These are phyloP conservation scores for Chrysolina oricalcia DNA, from an alignment of 2,888 invertebrate genomes.

Conservation along the genomic window DNA sequence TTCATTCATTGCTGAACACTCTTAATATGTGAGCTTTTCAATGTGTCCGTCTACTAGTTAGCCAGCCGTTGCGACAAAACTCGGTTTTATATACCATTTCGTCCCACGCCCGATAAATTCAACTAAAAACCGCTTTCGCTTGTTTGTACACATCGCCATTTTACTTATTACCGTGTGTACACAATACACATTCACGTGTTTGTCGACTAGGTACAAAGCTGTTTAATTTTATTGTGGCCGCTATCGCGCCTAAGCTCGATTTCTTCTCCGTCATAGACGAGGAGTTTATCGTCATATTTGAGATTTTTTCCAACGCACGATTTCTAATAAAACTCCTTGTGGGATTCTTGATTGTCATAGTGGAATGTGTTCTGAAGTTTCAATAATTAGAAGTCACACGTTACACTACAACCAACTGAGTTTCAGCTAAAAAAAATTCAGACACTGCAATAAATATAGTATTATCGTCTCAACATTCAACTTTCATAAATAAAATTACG, in stretches of 20 bases:
- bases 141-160: constrained; percentile 31
- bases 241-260: not conserved
- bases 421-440: no score
- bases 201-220: constrained; percentile 23
- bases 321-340: no score
- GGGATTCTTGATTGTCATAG: not conserved
- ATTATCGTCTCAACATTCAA: no score
- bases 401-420: no score
- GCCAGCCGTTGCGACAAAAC: not conserved
- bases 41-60: not conserved
- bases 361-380: no score
- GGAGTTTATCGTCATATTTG: not conserved
- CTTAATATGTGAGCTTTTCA: not conserved
- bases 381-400: no score
- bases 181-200: constrained; percentile 27
- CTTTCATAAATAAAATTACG: no score
- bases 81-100: constrained; percentile 8
- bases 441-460: no score
- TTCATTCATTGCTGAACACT: no score
- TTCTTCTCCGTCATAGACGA: not conserved
- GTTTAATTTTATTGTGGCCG: constrained; percentile 11
- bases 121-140: constrained; percentile 27
- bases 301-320: not conserved
- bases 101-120: constrained; percentile 28
- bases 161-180: constrained; percentile 28